phyloP scores from a whole-genome alignment of 1,140 invertebrate genomes.

The Anadara kagoshimensis region DNA sequence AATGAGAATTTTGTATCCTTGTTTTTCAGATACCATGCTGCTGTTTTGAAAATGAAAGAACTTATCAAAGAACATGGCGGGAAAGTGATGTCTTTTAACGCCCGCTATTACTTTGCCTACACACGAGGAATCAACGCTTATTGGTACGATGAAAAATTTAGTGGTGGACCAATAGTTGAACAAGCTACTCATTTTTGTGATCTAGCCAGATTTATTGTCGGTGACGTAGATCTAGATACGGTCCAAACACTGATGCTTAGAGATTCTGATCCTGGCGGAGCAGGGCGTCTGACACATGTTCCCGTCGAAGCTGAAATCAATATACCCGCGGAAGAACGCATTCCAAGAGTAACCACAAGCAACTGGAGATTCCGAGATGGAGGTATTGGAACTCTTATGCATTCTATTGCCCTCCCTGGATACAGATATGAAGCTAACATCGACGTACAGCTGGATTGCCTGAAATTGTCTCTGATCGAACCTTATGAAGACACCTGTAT shows the following conservation, averaged over 20 bases:
- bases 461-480: constrained; percentile 37
- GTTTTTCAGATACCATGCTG: constrained; percentile 36
- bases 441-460: constrained; percentile 41
- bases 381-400: constrained; percentile 40
- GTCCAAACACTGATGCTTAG: constrained; percentile 31
- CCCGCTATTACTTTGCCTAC: constrained; percentile 41
- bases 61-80: constrained; percentile 34
- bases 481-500: constrained; percentile 36
- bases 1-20: neutral
- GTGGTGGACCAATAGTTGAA: constrained; percentile 44
- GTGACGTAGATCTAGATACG: constrained; percentile 27
- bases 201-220: constrained; percentile 27
- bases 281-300: constrained; percentile 19
- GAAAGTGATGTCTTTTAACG: constrained; percentile 43
- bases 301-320: constrained; percentile 22
- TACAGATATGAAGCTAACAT: constrained; percentile 41
- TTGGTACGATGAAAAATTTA: constrained; percentile 37
- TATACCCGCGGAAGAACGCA: constrained; percentile 17
- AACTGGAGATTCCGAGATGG: constrained; percentile 39
- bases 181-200: constrained; percentile 46
- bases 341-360: constrained; percentile 44
- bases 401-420: constrained; percentile 40
- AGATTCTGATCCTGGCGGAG: constrained; percentile 24
- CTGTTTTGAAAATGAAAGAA: constrained; percentile 44
- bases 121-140: constrained; percentile 36